phyloP scores from a whole-genome alignment of 1,140 invertebrate species.

The Saxidomus purpurata region DNA sequence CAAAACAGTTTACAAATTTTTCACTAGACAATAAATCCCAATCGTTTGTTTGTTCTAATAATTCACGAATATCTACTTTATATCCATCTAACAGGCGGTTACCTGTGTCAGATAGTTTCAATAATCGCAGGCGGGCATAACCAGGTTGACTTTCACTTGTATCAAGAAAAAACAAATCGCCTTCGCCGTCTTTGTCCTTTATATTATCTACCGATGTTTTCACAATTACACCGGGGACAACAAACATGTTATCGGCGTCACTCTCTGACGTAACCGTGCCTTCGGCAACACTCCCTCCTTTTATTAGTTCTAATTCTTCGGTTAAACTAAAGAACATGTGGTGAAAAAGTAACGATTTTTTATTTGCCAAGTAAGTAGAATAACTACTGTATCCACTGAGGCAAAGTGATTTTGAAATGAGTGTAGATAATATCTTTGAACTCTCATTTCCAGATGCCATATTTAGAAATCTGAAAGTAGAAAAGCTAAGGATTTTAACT shows the following conservation, averaged over 20 bases:
- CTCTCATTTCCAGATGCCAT: not conserved
- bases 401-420: not conserved
- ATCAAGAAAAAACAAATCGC: not conserved
- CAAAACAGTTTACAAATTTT: not conserved
- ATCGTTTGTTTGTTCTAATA: not conserved
- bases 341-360: not conserved
- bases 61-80: not conserved
- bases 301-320: not conserved
- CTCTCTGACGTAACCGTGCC: not conserved
- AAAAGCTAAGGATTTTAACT: not conserved
- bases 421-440: not conserved
- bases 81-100: not conserved
- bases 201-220: not conserved
- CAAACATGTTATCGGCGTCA: constrained; percentile 4
- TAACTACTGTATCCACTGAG: not conserved
- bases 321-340: not conserved
- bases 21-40: not conserved
- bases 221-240: not conserved
- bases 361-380: not conserved
- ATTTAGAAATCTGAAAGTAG: not conserved
- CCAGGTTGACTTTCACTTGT: not conserved
- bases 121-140: not conserved
- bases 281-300: constrained; percentile 2
- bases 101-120: not conserved
- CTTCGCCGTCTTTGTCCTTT: not conserved